Evolutionary conservation across 1,140 invertebrate genomes (phyloP).

Genomic region (Caenorhabditis brenneri): DNA sequence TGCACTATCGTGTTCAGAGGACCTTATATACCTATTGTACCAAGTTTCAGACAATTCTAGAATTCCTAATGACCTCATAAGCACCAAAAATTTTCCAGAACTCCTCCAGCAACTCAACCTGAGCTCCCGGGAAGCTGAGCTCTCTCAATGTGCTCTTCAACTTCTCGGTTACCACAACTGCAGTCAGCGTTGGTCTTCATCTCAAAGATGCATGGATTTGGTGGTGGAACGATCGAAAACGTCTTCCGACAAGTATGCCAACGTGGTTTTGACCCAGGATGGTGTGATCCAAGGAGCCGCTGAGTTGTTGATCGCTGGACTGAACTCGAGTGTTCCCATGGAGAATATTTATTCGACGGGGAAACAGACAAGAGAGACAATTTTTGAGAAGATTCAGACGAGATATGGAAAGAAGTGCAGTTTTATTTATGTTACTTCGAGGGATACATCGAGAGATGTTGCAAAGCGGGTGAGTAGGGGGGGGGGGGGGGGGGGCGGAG

Average conservation of each 20-base stretch:
- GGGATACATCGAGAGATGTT: not conserved
- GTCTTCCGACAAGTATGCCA: not conserved
- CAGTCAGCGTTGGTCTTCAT: not conserved
- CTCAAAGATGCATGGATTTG: constrained; percentile 6
- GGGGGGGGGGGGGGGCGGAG: too few relatives aligned
- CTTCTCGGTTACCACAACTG: not conserved
- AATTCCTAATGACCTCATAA: too few relatives aligned
- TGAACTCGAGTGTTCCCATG: not conserved
- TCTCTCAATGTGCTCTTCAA: not conserved
- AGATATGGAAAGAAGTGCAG: constrained; percentile 34
- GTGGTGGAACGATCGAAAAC: not conserved
- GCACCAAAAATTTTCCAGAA: not conserved
- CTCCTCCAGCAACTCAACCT: not conserved
- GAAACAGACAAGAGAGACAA: not conserved
- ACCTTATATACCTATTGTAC: too few relatives aligned
- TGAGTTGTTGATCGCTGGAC: not conserved
- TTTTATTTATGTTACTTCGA: not conserved
- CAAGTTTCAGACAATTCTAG: too few relatives aligned
- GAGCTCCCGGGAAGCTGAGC: not conserved
- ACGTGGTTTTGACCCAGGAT: not conserved
- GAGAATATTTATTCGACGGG: constrained; percentile 10
- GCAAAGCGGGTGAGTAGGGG: not conserved
- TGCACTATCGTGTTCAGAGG: too few relatives aligned
- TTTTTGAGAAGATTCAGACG: constrained; percentile 32
- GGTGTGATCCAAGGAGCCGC: not conserved